Evolutionary conservation across 2,888 invertebrate species (phyloP).

Genomic region (Eristalinus sepulchralis): DNA sequence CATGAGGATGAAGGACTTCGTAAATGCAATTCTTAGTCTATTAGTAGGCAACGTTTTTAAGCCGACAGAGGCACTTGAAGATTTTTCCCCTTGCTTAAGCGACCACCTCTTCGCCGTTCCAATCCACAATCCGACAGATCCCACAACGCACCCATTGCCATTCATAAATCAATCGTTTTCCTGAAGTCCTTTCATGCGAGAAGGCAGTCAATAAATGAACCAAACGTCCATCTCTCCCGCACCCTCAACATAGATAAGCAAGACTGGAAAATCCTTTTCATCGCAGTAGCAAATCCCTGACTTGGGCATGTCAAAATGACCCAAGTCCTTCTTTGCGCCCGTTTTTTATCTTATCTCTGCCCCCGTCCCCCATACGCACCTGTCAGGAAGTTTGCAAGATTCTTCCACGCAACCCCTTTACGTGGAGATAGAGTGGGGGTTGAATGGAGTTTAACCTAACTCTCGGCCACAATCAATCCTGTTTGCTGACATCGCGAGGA

Average conservation of each 20-base stretch:
- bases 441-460: background rate
- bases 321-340: slow-evolving; percentile 1
- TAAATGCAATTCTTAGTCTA: no score
- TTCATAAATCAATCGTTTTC: background rate
- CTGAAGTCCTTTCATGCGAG: background rate
- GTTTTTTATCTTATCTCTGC: slow-evolving; percentile 15
- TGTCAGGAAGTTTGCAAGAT: slow-evolving; percentile 38
- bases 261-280: slow-evolving; percentile 31
- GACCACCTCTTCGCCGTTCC: no score
- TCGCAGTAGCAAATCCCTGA: slow-evolving; percentile 42
- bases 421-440: no score
- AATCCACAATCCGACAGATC: no score
- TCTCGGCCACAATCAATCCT: slow-evolving; percentile 41
- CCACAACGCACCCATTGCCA: background rate
- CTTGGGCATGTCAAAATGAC: slow-evolving; percentile 33
- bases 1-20: no score
- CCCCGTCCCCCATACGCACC: slow-evolving; percentile 34
- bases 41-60: no score
- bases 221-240: background rate
- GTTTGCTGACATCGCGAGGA: slow-evolving; percentile 28
- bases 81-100: no score
- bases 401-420: background rate
- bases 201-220: background rate
- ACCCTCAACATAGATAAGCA: background rate
- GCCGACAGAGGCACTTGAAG: no score